Evolutionary conservation across 53 echinoderm and acorn worm species (phyloP), one percentile per base, ranked within the genome.

Genomic region (Paracentrotus lividus): DNA sequence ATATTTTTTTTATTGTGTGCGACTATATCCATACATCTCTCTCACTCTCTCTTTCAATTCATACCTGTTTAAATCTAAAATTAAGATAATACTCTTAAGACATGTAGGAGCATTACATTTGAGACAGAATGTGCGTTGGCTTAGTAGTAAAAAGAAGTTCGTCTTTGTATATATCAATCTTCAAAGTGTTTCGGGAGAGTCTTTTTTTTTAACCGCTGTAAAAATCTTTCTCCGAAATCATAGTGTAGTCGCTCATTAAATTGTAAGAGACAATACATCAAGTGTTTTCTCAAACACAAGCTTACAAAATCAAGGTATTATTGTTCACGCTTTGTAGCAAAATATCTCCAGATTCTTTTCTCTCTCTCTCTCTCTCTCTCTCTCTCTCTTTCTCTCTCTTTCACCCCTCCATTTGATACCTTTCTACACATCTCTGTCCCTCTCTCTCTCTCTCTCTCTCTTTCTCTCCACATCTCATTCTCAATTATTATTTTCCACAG

Each of bases 401-500:
- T 2, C 5, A 36, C 34, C 38, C 75, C 18, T 20, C 6, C 75
- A 38, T 16, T 75, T 40, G 34, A 0, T 72, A 12, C 15, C 72
- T 36, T 40, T 36, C 24, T 36, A 36, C 38, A 36, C 15, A 3
- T 72, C 72, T 72, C 40, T 72, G 14, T 29, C 72, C 2, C 18
- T 72, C 38, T 38, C 72, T 72, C 40, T 38, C 40, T 16, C 2
- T 45, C 45, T 78, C 86, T 86, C 33, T 36, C 34, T 15, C 57
- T 86, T 57, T 87, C 87, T 55, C 49, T 2, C 38, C 33, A 55
- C 26, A 33, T 8, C 54, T 34, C 57, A 87, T 81, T 24, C 81
- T 81, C 47, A n/a, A 81, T 68, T 49, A 72, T 54, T 51, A 72
- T 72, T 55, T 56, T 92, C 55, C 58, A 33, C 92, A 92, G 78